Evolutionary conservation across 2,888 invertebrate species (phyloP).

Genomic region (Cerceris ruficornis): DNA sequence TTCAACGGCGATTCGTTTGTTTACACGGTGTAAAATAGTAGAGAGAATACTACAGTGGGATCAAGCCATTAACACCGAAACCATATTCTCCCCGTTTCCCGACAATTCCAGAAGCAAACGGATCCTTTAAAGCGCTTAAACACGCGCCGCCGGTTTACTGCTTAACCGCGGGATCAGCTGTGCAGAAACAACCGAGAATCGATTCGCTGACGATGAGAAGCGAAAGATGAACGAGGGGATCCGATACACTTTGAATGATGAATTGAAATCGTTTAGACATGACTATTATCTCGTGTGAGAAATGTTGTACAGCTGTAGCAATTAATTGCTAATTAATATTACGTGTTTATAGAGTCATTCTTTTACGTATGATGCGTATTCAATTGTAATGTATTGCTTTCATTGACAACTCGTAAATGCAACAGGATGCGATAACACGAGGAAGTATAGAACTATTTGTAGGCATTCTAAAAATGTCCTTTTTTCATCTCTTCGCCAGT

Average conservation of each 20-base stretch:
- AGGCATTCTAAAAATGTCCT: too few relatives aligned
- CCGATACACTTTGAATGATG: not conserved
- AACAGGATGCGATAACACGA: too few relatives aligned
- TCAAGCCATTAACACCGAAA: conserved; percentile 2
- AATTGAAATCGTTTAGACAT: not conserved
- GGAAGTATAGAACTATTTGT: too few relatives aligned
- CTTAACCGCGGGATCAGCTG: conserved; percentile 30
- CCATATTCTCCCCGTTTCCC: conserved; percentile 8
- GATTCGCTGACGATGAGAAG: not conserved
- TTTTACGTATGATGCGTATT: too few relatives aligned
- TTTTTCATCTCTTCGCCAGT: too few relatives aligned
- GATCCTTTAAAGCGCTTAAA: conserved; percentile 35
- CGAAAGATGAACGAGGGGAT: not conserved
- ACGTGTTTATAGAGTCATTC: too few relatives aligned
- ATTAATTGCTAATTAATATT: too few relatives aligned
- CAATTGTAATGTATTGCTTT: too few relatives aligned
- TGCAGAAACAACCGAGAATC: conserved; percentile 6
- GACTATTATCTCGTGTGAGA: too few relatives aligned
- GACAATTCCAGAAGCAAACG: conserved; percentile 13
- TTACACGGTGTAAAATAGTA: not conserved
- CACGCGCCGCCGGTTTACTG: conserved; percentile 30
- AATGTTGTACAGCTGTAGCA: too few relatives aligned
- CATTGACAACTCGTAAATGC: too few relatives aligned
- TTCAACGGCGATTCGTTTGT: not conserved
- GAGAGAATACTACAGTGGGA: not conserved